phyloP scores from a whole-genome alignment of 2,113 vertebrate species.

The Chloropsis cyanopogon region DNA sequence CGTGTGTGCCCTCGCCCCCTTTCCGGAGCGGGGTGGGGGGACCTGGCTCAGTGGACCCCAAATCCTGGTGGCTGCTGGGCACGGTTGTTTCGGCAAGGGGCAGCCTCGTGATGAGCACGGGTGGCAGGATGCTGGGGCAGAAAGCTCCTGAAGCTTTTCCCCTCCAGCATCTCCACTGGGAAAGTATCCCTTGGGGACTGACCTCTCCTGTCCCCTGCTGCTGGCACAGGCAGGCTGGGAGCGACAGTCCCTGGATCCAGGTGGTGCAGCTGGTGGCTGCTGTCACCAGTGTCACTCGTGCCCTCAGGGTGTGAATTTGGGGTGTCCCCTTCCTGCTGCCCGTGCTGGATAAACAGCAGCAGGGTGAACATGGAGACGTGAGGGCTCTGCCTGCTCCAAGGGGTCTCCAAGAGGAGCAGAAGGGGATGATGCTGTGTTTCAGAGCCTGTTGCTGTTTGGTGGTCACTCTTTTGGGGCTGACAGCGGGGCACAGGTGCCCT shows the following conservation, averaged over 20 bases:
- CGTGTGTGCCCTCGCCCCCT: not conserved
- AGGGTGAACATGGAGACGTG: fast-evolving
- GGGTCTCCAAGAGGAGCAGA: not conserved
- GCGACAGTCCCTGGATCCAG: fast-evolving
- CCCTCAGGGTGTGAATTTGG: not conserved
- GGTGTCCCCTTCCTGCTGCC: not conserved
- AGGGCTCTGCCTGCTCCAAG: not conserved
- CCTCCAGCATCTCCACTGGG: not conserved
- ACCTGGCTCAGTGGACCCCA: not conserved
- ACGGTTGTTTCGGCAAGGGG: fast-evolving
- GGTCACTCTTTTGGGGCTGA: not conserved
- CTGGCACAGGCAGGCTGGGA: fast-evolving
- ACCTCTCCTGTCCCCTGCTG: not conserved
- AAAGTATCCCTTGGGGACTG: fast-evolving
- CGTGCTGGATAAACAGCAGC: fast-evolving
- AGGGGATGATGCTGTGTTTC: not conserved
- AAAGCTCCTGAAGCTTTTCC: not conserved
- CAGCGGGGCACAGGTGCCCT: not conserved
- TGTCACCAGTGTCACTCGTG: not conserved
- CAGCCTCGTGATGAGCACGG: fast-evolving
- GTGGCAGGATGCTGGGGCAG: not conserved
- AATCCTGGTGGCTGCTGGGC: not conserved
- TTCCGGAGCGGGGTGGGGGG: constrained; percentile 23
- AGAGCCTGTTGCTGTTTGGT: not conserved
- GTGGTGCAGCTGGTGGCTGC: not conserved